phyloP scores from a whole-genome alignment of 1,140 invertebrate species.

The Oppia nitens region DNA sequence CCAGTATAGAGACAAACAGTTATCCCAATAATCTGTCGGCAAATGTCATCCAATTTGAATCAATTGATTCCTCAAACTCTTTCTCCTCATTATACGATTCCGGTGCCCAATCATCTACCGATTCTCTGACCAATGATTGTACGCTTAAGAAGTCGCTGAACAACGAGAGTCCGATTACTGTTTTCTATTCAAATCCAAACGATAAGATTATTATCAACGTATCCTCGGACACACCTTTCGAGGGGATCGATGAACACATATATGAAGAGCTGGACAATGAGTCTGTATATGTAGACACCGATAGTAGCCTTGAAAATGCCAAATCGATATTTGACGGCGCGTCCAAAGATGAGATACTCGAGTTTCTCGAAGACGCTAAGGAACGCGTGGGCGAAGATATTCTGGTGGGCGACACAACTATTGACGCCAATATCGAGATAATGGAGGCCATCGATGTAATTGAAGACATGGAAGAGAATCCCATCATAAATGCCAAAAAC shows the following conservation, averaged over 20 bases:
- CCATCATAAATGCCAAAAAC: not conserved
- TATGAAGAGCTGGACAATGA: conserved; percentile 13
- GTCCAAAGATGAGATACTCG: conserved; percentile 70
- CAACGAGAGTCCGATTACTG: not conserved
- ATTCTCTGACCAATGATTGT: conserved; percentile 16
- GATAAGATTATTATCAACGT: conserved; percentile 7
- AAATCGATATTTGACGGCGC: conserved; percentile 62
- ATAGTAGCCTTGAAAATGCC: conserved; percentile 26
- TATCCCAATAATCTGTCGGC: not conserved
- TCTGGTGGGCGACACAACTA: too few relatives aligned
- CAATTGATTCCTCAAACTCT: not conserved
- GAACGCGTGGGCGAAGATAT: conserved; percentile 35
- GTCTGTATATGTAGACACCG: conserved; percentile 10
- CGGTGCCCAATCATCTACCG: conserved; percentile 16
- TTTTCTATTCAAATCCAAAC: not conserved
- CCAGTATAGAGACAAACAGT: not conserved
- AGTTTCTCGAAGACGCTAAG: conserved; percentile 67
- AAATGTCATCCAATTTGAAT: not conserved
- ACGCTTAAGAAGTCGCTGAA: not conserved
- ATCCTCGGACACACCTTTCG: not conserved
- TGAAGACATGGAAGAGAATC: conserved; percentile 11
- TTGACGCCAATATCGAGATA: conserved; percentile 16
- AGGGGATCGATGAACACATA: conserved; percentile 9
- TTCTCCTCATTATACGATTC: conserved; percentile 1
- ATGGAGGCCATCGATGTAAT: conserved; percentile 14